These are phyloP conservation scores for Acanthis flammea DNA, from an alignment of 2,797 vertebrate genomes.

Conservation along the genomic window DNA sequence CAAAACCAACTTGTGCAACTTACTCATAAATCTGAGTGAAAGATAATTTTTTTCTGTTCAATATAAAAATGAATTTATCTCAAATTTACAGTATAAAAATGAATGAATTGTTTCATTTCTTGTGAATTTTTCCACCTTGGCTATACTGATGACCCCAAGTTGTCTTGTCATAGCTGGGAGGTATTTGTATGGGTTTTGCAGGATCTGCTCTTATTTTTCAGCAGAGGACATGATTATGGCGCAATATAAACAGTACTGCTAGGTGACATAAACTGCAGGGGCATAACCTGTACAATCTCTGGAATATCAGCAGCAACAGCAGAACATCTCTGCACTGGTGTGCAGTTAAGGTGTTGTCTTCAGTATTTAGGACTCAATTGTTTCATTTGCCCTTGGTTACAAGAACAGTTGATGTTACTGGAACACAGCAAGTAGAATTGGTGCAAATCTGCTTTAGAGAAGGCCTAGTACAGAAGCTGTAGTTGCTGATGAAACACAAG, in stretches of 20 bases:
- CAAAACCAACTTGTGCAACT: not conserved
- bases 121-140: not conserved
- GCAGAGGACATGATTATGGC: not conserved
- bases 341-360: not conserved
- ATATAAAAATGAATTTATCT: too few species aligned
- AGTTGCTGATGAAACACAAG: not conserved
- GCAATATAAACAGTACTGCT: not conserved
- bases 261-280: conserved; percentile 20
- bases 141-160: not conserved
- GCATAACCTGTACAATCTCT: not conserved
- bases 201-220: not conserved
- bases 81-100: not conserved
- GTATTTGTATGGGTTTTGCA: conserved; percentile 12
- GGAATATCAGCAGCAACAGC: not conserved
- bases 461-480: not conserved
- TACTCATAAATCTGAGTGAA: not conserved
- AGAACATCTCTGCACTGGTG: not conserved
- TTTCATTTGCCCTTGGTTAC: not conserved
- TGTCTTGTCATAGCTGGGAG: conserved; percentile 2
- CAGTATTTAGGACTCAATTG: not conserved
- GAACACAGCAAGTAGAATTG: not conserved
- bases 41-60: too few species aligned
- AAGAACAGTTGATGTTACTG: not conserved
- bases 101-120: not conserved
- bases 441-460: not conserved